Evolutionary conservation across 2,113 vertebrate genomes (phyloP).

Genomic region (Labeo catla): DNA sequence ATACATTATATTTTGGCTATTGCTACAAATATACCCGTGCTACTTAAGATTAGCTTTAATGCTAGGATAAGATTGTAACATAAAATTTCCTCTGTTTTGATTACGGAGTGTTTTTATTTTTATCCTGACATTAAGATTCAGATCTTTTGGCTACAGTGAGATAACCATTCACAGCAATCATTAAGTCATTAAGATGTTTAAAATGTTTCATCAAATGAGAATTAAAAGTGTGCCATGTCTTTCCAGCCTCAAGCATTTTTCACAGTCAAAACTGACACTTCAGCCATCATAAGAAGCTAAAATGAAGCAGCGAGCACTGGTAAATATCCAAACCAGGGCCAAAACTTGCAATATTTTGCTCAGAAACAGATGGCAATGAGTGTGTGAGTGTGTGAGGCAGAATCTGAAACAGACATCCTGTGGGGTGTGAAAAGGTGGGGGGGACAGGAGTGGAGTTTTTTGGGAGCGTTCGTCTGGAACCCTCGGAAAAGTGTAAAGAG

Average conservation of each 20-base stretch:
- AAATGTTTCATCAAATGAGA: conserved; percentile 56
- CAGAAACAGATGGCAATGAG: conserved; percentile 61
- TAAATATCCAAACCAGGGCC: conserved; percentile 58
- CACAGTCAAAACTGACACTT: conserved; percentile 55
- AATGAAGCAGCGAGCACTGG: conserved; percentile 50
- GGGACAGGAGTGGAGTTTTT: conserved; percentile 72
- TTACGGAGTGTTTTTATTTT: conserved; percentile 32
- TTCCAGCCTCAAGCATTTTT: conserved; percentile 51
- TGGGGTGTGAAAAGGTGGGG: conserved; percentile 79
- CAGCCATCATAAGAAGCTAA: conserved; percentile 47
- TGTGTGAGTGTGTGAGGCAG: conserved; percentile 57
- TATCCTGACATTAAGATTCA: conserved; percentile 44
- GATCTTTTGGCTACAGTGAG: conserved; percentile 42
- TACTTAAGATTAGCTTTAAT: too few species aligned
- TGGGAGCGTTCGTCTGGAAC: conserved; percentile 69
- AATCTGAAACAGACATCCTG: conserved; percentile 71
- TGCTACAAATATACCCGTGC: too few species aligned
- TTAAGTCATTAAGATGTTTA: conserved; percentile 61
- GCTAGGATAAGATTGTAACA: background rate
- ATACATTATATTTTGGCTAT: too few species aligned
- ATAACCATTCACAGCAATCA: conserved; percentile 54
- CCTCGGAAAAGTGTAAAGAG: conserved; percentile 72
- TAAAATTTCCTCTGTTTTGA: conserved; percentile 22
- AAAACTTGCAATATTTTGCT: conserved; percentile 63
- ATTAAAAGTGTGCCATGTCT: conserved; percentile 42